phyloP scores from a whole-genome alignment of 1,140 invertebrate genomes.

The Ridgeia piscesae region DNA sequence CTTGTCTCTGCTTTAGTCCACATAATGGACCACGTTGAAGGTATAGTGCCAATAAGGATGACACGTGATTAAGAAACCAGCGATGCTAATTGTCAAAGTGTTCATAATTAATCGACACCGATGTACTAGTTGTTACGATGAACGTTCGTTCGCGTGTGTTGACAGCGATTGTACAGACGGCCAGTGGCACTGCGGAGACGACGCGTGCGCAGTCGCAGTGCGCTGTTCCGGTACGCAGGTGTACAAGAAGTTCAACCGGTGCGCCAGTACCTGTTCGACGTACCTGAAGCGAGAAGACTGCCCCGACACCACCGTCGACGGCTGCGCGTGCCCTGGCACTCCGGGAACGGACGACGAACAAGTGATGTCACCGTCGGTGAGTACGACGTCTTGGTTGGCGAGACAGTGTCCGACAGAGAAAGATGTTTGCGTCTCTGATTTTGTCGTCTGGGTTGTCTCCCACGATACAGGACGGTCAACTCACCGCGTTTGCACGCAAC shows the following conservation, averaged over 20 bases:
- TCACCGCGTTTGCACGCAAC: too few species aligned
- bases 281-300: neutral
- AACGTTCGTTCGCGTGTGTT: neutral
- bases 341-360: neutral
- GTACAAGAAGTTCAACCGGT: conserved; percentile 22
- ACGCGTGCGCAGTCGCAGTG: conserved; percentile 26
- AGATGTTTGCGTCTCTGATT: too few species aligned
- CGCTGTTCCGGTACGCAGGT: conserved; percentile 31
- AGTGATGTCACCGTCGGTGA: neutral
- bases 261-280: neutral
- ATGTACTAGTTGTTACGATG: neutral
- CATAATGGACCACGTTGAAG: too few species aligned
- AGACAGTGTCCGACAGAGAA: neutral
- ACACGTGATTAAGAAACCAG: too few species aligned
- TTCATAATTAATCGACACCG: neutral
- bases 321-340: conserved; percentile 3
- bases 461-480: too few species aligned
- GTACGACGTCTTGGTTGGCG: neutral
- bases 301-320: neutral
- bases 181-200: conserved; percentile 32
- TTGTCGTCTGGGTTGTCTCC: too few species aligned
- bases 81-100: too few species aligned
- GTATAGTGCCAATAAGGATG: too few species aligned
- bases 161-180: conserved; percentile 27
- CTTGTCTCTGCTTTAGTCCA: too few species aligned